A percentile compares a stretch with the other conserved stretches of the same genome.
Conservation (phyloP, 1,140 invertebrate genomes). For the Venturia canescens region DNA sequence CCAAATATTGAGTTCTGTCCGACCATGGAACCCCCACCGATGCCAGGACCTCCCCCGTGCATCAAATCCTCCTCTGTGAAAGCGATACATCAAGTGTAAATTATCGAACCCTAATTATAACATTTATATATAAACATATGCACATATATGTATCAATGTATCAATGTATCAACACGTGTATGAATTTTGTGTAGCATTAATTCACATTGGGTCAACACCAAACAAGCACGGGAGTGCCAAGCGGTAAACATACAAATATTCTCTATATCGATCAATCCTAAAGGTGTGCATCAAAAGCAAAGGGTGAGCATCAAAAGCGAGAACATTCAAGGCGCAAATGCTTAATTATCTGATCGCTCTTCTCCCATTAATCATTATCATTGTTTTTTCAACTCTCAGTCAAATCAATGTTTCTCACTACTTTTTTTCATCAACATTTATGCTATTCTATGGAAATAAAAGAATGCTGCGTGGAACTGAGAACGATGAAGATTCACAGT, state of each 20-base stretch:
- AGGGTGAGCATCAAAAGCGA: slow-evolving; percentile 26
- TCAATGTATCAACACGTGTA: neutral
- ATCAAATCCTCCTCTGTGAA: slow-evolving; percentile 76
- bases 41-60: slow-evolving; percentile 73
- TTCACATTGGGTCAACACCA: slow-evolving; percentile 37
- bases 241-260: slow-evolving; percentile 34
- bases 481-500: too few relatives aligned
- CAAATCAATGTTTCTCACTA: neutral
- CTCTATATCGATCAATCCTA: slow-evolving; percentile 33
- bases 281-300: too few relatives aligned
- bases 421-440: too few relatives aligned
- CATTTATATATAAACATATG: neutral
- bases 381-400: neutral
- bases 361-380: neutral
- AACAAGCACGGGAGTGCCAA: slow-evolving; percentile 32
- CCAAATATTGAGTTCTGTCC: slow-evolving; percentile 83
- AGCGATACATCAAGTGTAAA: slow-evolving; percentile 61
- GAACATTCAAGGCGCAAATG: neutral
- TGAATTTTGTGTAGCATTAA: slow-evolving; percentile 9
- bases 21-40: slow-evolving; percentile 75
- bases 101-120: slow-evolving; percentile 21
- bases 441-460: too few relatives aligned
- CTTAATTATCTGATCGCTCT: neutral
- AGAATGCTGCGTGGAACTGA: too few relatives aligned
- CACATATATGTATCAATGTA: neutral